Evolutionary conservation across 2,888 invertebrate genomes (phyloP), one percentile per base, ranked within the genome.

Genomic region (Acanthopleura granulata): DNA sequence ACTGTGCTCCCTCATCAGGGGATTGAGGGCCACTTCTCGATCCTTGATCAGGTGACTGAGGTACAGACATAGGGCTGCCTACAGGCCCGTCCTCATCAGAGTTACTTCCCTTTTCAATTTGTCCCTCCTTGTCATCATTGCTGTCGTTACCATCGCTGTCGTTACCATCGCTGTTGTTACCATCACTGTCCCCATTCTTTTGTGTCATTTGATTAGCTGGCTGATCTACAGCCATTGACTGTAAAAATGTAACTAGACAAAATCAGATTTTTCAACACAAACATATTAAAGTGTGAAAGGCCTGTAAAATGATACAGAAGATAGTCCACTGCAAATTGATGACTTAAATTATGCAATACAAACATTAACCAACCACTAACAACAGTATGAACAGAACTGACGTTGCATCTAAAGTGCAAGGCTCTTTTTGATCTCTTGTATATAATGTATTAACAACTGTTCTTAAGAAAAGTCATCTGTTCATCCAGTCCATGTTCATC

Each of bases 1-100:
- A 72, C 18, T n/a, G 22, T 74, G 57, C 69, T 62, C 75, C 72
- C 57, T 57, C 22, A 30, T 74, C 71, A 27, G 69, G 57, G 72
- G 72, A 73, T 40, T 49, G 61, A 57, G 61, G 73, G 16, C 70
- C 72, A 70, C 66, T 62, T 25, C 61, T 57, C 22, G 62, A 62
- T 22, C 22, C 62, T 62, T 15, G 66, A 25, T 66, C 66, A 27
- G 66, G 66, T 12, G 66, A 66, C 66, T 66, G 66, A 1, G 66
- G 66, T 1, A 6, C n/a, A 12, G 66, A 22, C 22, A 22, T 22
- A 16, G 29, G 15, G 25, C 25, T 27, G 22, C 25, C 22, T 57
- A 22, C n/a, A 6, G 57, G 40, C 9, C 40, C 9, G 16, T 22
- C 66, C 30, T 40, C 49, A 40, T 71, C 71, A 71, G 71, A 40